Evolutionary conservation across 2,888 invertebrate species (phyloP), one percentile per base, ranked within the genome.

Genomic region (Amiota mariae): DNA sequence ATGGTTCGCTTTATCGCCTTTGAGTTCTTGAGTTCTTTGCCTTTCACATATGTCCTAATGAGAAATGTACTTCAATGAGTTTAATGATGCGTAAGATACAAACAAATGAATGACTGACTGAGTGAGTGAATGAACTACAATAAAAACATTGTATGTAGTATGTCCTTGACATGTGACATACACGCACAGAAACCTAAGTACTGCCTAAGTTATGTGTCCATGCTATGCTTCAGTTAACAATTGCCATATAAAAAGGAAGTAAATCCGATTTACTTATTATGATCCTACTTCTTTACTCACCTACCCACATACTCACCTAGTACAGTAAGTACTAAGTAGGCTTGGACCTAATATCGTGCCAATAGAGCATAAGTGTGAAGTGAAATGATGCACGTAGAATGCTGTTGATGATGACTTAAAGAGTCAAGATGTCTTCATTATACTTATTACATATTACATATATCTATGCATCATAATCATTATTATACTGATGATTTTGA

Each of bases 321-420:
- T 36, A 36, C 6, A 36, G 3, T 36, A 36, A 4, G 36, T 36
- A 36, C 36, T 36, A 36, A 4, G 36, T 6, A 4, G 9, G n/a
- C 8, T 54, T 54, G 12, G n/a, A 12, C 51, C 54, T 12, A 51
- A 6, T n/a, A 1, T 18, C 59, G 46, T 36, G 36, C 36, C 67
- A 67, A 67, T 67, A 51, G 47, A 51, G 67, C 20, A 9, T 24
- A 51, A 67, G 67, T 20, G 24, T 51, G 51, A 67, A 67, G 51
- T 20, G 8, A 67, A 67, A 67, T 67, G 49, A 67, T 51, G 67
- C 51, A 67, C 67, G 67, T 51, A 67, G 20, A 67, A 64, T 59
- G 9, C 20, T 48, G 64, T 47, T 64, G 67, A 15, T 18, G 6
- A 20, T 51, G 13, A 24, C 12, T 15, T 13, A 66, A 15, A 48